Percentiles rank a stretch among this genome's conserved stretches.
Conservation (phyloP, 2,888 invertebrate species). For the Siphlonurus alternatus region DNA sequence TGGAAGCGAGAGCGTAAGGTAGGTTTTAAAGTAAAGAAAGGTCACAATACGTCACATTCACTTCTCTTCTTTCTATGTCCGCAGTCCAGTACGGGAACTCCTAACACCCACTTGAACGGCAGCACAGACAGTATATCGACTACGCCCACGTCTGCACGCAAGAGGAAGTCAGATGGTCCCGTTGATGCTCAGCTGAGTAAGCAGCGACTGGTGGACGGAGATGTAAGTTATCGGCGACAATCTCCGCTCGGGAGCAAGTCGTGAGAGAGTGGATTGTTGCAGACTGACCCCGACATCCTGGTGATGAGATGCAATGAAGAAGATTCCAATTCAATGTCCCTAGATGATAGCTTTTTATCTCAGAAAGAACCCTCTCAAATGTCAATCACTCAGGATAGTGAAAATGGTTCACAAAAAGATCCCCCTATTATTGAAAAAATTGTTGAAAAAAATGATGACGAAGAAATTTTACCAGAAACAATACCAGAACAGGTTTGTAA, state of each 20-base stretch:
- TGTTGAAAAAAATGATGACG: too few species aligned
- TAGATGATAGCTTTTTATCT: not conserved
- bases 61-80: not conserved
- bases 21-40: not conserved
- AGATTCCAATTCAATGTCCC: not conserved
- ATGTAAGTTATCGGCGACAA: not conserved
- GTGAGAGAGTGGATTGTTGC: too few species aligned
- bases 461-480: too few species aligned
- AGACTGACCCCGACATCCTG: too few species aligned
- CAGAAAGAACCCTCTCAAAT: not conserved
- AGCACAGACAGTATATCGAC: not conserved
- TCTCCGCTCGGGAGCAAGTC: too few species aligned
- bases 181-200: not conserved
- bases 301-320: not conserved
- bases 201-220: too few species aligned
- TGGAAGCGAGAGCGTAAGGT: slow-evolving; percentile 51
- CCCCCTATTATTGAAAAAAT: too few species aligned
- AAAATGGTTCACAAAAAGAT: not conserved
- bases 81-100: not conserved
- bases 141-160: not conserved
- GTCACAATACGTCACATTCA: not conserved
- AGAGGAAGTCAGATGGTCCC: not conserved
- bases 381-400: not conserved
- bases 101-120: not conserved
- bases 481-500: too few species aligned